Conservation (phyloP, 2,888 invertebrate genomes). For the Eristalinus sepulchralis region DNA sequence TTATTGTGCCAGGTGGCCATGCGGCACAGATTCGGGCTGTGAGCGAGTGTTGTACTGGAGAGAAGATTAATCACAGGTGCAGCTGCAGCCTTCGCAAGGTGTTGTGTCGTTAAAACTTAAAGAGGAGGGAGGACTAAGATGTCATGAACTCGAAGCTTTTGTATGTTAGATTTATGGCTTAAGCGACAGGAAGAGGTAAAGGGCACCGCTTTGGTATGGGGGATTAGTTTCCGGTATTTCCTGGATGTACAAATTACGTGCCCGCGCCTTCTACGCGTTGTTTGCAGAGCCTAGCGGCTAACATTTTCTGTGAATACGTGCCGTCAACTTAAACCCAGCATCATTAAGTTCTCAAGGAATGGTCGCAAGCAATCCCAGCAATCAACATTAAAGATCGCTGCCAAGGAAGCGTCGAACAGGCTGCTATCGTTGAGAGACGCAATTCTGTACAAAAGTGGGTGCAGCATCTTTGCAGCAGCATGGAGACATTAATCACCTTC, state of each 20-base stretch:
- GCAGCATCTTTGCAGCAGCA: not conserved
- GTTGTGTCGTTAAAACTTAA: not conserved
- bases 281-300: no score
- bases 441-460: not conserved
- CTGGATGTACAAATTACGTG: not conserved
- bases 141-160: not conserved
- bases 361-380: not conserved
- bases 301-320: no score
- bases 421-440: not conserved
- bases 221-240: not conserved
- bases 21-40: not conserved
- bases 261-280: no score
- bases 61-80: not conserved
- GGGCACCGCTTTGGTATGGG: not conserved
- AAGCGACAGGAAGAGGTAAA: not conserved
- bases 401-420: not conserved
- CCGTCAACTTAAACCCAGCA: not conserved
- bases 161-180: not conserved
- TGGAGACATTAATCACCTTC: not conserved
- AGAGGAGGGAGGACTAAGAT: not conserved
- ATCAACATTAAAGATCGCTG: not conserved
- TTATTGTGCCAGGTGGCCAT: slow-evolving; percentile 7
- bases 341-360: not conserved
- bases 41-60: not conserved
- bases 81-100: not conserved